Base-by-base conservation (phyloP, 1,140 invertebrate genomes). In the Tetramorium simillimum region DNA sequence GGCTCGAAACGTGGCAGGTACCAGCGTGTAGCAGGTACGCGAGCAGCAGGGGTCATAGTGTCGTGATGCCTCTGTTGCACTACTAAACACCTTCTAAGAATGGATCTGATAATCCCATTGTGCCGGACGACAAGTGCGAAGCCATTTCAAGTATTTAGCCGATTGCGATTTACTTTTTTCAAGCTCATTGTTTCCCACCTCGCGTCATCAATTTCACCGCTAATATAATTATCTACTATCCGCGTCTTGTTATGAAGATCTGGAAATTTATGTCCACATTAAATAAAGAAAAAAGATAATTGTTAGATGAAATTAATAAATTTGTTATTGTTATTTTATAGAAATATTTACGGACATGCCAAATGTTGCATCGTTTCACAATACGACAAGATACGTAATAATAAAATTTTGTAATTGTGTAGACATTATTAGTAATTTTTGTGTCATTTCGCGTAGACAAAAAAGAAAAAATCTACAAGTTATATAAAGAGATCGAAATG, bases 51-150 rank as follows among this genome's bases (percentile, higher is more conserved):
- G 92, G 91, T 93, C 92, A 90, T 89, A 46, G 91, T 82, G 87
- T 86, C 88, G 88, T 90, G 78, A 87, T 93, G 89, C 81, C 88
- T 87, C 86, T 84, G 92, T 91, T 90, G 89, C 75, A 73, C 85
- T 87, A 86, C 85, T 65, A 82, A 91, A 90, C 90, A 90, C 85
- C 89, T 93, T 94, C 92, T 90, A 70, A 90, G 93, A 93, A 93
- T 72, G 88, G 87, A 80, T 88, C 82, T 92, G 92, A 93, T 93
- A 93, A 93, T 88, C 21, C n/a, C 2, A 58, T 88, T 88, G 85
- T 62, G 89, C 75, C 82, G 85, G 72, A 90, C 91, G 91, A 92
- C 92, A 93, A 93, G 92, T 93, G 93, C 91, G 92, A 92, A 93
- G 91, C 90, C 92, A 86, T 91, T 91, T 86, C 65, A 89, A 88